phyloP scores from a whole-genome alignment of 2,113 vertebrate species.

The Otus sunia region DNA sequence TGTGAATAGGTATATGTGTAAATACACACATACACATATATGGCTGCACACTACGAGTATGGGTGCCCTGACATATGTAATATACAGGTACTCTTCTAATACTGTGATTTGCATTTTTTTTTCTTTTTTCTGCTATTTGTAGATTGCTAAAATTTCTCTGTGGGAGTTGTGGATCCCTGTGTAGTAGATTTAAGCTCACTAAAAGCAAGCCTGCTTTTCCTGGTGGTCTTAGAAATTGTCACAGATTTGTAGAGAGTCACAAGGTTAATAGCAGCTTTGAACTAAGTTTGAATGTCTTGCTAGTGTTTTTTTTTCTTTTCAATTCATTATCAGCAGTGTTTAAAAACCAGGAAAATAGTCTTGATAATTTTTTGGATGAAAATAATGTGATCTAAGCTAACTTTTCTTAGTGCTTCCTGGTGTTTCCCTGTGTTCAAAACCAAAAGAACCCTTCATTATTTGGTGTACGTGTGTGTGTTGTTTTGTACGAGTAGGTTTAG shows the following conservation, averaged over 20 bases:
- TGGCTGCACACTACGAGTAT: background rate
- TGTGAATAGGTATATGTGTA: background rate
- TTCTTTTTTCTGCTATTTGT: background rate
- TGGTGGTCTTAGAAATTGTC: background rate
- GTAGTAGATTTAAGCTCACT: background rate
- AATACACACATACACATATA: background rate
- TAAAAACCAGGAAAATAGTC: background rate
- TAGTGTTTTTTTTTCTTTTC: background rate
- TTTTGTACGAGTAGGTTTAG: background rate
- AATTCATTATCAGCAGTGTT: background rate
- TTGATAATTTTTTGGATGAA: background rate
- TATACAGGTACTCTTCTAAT: background rate
- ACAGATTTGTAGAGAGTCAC: background rate
- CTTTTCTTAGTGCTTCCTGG: background rate
- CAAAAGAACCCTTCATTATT: background rate
- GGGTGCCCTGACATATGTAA: background rate
- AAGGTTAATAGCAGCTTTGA: background rate
- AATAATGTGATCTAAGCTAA: background rate
- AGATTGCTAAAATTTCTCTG: background rate
- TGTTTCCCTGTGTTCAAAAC: background rate
- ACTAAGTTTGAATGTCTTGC: background rate
- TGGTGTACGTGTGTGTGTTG: accelerated
- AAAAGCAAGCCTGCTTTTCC: background rate
- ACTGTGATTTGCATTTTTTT: accelerated
- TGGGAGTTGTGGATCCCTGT: background rate